Conservation (phyloP, 2,113 vertebrate genomes). For the Ptychochromis oligacanthus region DNA sequence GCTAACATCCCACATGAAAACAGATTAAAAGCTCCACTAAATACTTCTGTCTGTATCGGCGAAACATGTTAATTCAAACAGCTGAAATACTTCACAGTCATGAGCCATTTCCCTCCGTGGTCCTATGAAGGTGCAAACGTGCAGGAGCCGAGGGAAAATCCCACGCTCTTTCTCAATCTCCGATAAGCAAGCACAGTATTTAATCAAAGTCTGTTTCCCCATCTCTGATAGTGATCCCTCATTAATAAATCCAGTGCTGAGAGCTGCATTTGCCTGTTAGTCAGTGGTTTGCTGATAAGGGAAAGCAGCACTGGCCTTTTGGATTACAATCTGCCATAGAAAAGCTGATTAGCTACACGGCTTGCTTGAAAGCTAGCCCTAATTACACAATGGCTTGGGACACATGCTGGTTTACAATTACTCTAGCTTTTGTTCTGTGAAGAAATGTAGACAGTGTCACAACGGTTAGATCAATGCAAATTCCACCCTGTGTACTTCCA, state of each 20-base stretch:
- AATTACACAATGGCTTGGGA: constrained; percentile 64
- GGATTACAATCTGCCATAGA: constrained; percentile 72
- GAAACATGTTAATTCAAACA: too few species aligned
- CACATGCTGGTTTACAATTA: constrained; percentile 27
- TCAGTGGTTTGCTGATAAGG: constrained; percentile 64
- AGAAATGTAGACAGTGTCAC: constrained; percentile 11
- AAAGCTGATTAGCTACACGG: constrained; percentile 76
- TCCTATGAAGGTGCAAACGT: constrained; percentile 6
- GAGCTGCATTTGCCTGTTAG: constrained; percentile 51
- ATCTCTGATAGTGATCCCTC: constrained; percentile 46
- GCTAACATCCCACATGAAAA: too few species aligned
- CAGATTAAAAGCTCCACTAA: too few species aligned
- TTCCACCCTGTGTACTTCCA: not conserved
- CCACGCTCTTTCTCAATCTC: constrained; percentile 26
- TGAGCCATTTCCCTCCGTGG: not conserved
- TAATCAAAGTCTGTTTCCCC: constrained; percentile 46
- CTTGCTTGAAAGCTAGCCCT: constrained; percentile 65
- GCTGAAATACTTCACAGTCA: not conserved
- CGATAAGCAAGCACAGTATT: constrained; percentile 37
- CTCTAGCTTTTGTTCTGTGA: constrained; percentile 15
- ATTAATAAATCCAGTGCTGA: constrained; percentile 64
- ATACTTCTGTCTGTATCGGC: too few species aligned
- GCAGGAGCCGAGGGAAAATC: not conserved
- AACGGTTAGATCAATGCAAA: not conserved
- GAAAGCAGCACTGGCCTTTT: constrained; percentile 68